Evolutionary conservation across 2,888 invertebrate species (phyloP), one percentile per base, ranked within the genome.

Genomic region (Adelognathus sp.): DNA sequence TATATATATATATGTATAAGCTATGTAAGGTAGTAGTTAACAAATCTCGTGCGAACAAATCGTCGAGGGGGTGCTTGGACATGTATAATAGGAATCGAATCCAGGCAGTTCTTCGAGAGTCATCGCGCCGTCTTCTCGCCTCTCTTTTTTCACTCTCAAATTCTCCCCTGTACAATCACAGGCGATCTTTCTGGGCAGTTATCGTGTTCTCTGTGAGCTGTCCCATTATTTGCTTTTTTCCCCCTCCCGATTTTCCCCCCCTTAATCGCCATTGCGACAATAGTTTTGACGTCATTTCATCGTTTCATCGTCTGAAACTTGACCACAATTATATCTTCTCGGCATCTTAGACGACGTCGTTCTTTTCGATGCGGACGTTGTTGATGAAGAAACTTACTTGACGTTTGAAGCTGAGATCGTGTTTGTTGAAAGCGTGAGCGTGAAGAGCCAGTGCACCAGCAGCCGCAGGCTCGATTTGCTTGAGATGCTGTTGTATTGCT

Each of bases 321-420:
- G 11, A 18, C 11, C 24, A 4, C 21, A 50, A 50, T 9, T 24
- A 21, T 41, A 4, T 78, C 60, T 31, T 69, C 52, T n/a, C 46
- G 64, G 21, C 24, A 64, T 70, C 52, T 85, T 88, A 88, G 85
- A 86, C 85, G 83, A 85, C 86, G 86, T 90, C 95, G 93, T 95
- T 95, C 94, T 94, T 95, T 93, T 94, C 94, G 93, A 95, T 94
- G 93, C 94, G 95, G 92, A 95, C 95, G 94, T 95, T 94, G 95
- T 95, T 94, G 93, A 95, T 94, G 94, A 95, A 94, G 94, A 95
- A 95, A 96, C 96, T 96, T 96, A 96, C 96, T 96, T 96, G 96
- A 93, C 95, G 94, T 94, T 95, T 95, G 93, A 95, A 94, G 93
- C 93, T 94, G 91, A 93, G 92, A 92, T 93, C 93, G 89, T 92